Base-by-base conservation (phyloP, 1,140 invertebrate genomes). In the Ephestia elutella region DNA sequence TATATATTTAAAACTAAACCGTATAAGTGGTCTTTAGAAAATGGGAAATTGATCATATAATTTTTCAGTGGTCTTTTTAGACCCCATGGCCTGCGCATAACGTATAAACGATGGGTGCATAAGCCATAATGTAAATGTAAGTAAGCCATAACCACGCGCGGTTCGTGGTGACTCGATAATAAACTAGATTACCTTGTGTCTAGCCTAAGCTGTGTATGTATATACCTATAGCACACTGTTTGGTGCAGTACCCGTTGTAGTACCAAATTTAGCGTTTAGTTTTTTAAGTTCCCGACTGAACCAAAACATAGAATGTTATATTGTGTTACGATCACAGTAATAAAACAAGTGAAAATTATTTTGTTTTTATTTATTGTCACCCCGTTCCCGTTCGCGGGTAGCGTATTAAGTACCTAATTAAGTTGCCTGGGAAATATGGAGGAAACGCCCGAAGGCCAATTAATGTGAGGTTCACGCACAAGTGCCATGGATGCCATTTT, bases 241-340 rank as follows among this genome's bases (percentile, higher is more conserved):
- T 49, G 67, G 70, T 71, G 66, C 72, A 57, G 60, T 69, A 68
- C 58, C 56, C 56, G 71, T 73, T 75, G 68, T 78, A 76, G 77
- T 84, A 87, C 80, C 82, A 85, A 83, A 84, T 77, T 65, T 84
- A 84, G 79, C 73, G 30, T 76, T 78, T 81, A 80, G 74, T 87
- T 83, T 74, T 75, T 84, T 87, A 87, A 84, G 84, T 87, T 85
- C 79, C 84, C 75, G 84, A 87, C 84, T 87, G 84, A 87, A 87
- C 84, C 82, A 87, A 87, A 87, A 78, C 70, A 79, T 78, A 83
- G 82, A 80, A 78, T 73, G 70, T 84, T 75, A 76, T 75, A 63
- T 75, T 78, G 75, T 82, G 76, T 80, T 80, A 77, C 68, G 65
- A 73, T 82, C 77, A 85, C 73, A 79, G 67, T 73, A 80, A 86